phyloP scores from a whole-genome alignment of 2,797 vertebrate species.

The Pantherophis vulpinus region DNA sequence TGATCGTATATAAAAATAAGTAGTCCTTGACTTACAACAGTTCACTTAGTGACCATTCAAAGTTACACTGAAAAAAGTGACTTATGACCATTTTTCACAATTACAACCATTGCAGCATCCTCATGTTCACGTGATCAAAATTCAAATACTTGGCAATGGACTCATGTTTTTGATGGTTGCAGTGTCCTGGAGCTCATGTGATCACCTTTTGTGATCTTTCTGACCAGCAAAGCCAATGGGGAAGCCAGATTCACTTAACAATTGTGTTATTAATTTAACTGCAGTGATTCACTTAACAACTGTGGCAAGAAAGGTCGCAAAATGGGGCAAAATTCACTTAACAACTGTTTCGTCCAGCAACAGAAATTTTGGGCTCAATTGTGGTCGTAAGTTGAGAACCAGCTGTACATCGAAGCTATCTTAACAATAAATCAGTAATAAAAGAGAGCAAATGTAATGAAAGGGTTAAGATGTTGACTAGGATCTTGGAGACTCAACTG shows the following conservation, averaged over 20 bases:
- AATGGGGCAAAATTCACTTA: background rate
- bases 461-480: background rate
- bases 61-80: background rate
- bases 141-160: background rate
- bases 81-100: background rate
- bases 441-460: background rate
- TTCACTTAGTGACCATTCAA: background rate
- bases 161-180: background rate
- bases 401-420: background rate
- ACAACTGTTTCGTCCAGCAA: background rate
- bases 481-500: background rate
- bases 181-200: background rate
- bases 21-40: background rate
- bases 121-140: background rate
- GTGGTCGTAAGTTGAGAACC: background rate
- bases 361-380: background rate
- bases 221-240: background rate
- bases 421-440: background rate
- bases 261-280: no score
- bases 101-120: background rate
- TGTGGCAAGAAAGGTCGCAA: background rate
- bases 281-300: background rate
- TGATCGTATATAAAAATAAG: background rate
- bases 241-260: background rate
- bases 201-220: background rate